Percentiles rank a stretch among this genome's conserved stretches.
Conservation (phyloP, 1,140 invertebrate genomes). For the fruit fly (Drosophila melanogaster) region DNA sequence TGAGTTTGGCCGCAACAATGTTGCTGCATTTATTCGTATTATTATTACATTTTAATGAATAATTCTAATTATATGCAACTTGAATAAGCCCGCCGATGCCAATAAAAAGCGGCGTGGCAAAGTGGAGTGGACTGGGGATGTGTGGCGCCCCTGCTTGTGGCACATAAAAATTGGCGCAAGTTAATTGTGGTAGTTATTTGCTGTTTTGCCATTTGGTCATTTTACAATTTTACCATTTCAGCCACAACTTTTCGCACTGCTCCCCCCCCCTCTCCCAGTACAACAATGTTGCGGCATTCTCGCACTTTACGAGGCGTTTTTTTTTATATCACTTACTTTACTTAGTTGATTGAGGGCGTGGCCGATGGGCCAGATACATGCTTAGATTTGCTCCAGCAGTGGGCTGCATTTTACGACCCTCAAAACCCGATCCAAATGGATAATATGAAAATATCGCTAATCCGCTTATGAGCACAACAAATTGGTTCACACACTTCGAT, state of each 20-base stretch:
- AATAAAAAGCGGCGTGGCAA: constrained; percentile 25
- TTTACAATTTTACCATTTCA: constrained; percentile 56
- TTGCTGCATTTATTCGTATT: constrained; percentile 82
- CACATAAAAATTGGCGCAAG: constrained; percentile 76
- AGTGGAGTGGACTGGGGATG: constrained; percentile 20
- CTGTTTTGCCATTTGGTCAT: constrained; percentile 63
- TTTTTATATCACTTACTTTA: constrained; percentile 71
- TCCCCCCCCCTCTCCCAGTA: constrained; percentile 8
- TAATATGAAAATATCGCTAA: constrained; percentile 34
- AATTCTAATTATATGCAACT: constrained; percentile 84
- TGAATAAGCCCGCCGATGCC: constrained; percentile 53
- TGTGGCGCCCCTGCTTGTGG: constrained; percentile 56
- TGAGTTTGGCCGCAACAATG: constrained; percentile 59
- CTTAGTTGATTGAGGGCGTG: constrained; percentile 80
- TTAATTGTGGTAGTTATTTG: constrained; percentile 82
- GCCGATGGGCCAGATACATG: constrained; percentile 56
- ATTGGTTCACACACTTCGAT: background rate
- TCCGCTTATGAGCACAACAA: constrained; percentile 16
- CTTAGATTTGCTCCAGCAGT: constrained; percentile 58
- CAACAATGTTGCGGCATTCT: constrained; percentile 72
- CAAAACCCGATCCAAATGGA: constrained; percentile 19
- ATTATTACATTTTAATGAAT: constrained; percentile 84
- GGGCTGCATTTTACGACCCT: constrained; percentile 22
- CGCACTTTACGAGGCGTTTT: constrained; percentile 73
- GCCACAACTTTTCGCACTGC: constrained; percentile 45